These are phyloP conservation scores for Nettapus auritus DNA, from an alignment of 2,113 vertebrate species.

Conservation along the genomic window DNA sequence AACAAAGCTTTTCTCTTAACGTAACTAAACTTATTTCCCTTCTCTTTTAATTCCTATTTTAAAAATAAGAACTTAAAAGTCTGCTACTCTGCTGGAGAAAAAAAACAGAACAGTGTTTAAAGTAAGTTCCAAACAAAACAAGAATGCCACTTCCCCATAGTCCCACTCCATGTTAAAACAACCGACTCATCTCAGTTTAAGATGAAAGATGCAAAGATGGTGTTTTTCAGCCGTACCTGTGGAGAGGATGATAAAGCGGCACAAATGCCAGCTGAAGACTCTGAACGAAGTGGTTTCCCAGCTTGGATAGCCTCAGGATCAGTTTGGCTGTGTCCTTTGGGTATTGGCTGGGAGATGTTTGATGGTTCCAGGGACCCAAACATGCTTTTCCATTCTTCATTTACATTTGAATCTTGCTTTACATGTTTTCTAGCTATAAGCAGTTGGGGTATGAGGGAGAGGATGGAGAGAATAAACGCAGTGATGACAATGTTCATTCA, in stretches of 20 bases:
- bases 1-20: background rate
- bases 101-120: background rate
- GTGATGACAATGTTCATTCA: background rate
- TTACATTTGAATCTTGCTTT: constrained; percentile 95
- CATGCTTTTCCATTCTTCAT: constrained; percentile 99
- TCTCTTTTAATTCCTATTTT: background rate
- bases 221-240: constrained; percentile 76
- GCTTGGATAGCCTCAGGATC: constrained; percentile 76
- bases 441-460: background rate
- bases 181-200: background rate
- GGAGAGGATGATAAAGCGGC: constrained; percentile 80
- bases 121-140: background rate
- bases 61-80: background rate
- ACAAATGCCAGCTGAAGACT: constrained; percentile 80
- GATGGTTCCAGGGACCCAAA: constrained; percentile 95
- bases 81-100: background rate
- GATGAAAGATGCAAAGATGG: background rate
- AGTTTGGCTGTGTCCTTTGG: constrained; percentile 75
- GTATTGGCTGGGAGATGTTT: constrained; percentile 76
- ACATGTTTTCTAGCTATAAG: constrained; percentile 90
- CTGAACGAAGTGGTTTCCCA: constrained; percentile 79
- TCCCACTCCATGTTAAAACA: background rate
- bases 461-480: background rate
- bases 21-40: background rate
- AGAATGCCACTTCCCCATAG: background rate